These are phyloP conservation scores for Nyctibius grandis DNA, from an alignment of 2,797 vertebrate genomes.

Conservation along the genomic window DNA sequence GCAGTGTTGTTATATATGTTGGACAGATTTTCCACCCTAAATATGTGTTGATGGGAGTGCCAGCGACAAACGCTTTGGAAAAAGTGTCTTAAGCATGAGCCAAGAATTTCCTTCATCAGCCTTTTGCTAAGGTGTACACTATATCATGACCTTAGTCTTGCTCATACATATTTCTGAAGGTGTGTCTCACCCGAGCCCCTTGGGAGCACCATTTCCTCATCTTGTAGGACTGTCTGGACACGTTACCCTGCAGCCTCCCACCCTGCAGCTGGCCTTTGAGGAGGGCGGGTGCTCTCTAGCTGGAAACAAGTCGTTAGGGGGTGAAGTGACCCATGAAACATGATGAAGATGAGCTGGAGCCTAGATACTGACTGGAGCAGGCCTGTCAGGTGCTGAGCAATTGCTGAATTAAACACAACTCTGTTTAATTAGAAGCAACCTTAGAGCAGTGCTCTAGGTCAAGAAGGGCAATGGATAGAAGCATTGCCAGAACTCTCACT, in stretches of 20 bases:
- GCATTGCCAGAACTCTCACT: neutral
- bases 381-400: neutral
- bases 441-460: neutral
- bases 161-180: neutral
- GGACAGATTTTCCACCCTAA: neutral
- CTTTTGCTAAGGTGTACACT: neutral
- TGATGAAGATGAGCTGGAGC: neutral
- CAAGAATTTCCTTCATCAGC: neutral
- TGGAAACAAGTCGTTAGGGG: neutral
- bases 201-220: conserved; percentile 47
- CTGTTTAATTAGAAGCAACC: neutral
- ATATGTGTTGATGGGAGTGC: neutral
- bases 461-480: neutral
- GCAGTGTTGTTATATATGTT: neutral
- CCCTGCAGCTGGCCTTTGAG: neutral
- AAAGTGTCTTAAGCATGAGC: neutral
- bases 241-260: neutral
- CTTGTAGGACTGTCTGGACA: neutral
- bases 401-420: neutral
- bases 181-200: neutral
- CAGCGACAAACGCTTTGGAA: neutral
- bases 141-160: neutral
- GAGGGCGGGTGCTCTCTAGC: neutral
- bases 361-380: neutral
- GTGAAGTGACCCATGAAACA: neutral